Evolutionary conservation across 2,888 invertebrate species (phyloP), one percentile per base, ranked within the genome.

Genomic region (Andricus curvator): DNA sequence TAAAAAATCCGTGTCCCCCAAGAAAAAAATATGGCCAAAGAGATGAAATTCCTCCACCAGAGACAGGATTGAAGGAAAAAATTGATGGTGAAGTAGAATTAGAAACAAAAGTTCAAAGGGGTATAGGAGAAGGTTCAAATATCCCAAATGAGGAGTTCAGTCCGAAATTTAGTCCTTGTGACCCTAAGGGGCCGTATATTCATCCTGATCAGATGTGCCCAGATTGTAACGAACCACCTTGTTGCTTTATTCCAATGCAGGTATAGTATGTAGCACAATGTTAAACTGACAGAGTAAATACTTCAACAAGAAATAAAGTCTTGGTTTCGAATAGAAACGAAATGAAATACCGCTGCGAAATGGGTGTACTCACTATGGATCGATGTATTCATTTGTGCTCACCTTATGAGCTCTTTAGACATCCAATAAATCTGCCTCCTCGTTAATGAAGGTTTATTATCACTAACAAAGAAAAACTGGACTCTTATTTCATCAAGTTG

Each of bases 201-300:
- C 25, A 64, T 25, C 29, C 64, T 17, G 64, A 64, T 64, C 25
- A 64, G 5, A 29, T 29, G 29, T 29, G 6, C 64, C 64, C 64
- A 5, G 15, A 64, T 17, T 29, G 6, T 25, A 29, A 64, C 8
- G 56, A 56, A 74, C 56, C 37, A 74, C n/a, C 74, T 56, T 51
- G 48, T 37, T 74, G 74, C 60, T 51, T n/a, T 29, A 74, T 74
- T 15, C 51, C 17, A 74, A 56, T 74, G 56, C 74, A 74, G 74
- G 74, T 74, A 37, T 37, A 29, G 51, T 20, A 33, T 20, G n/a
- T 22, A n/a, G 22, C 9, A 22, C 22, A 60, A 6, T 17, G 17
- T 48, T 48, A 17, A 48, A 1, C 17, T 48, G 17, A 48, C 6
- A 17, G 17, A 44, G 44, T 13, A 15, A 15, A 15, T 15, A 15